Evolutionary conservation across 2,113 vertebrate genomes (phyloP), one percentile per base, ranked within the genome.

Genomic region (Melanerpes formicivorus): DNA sequence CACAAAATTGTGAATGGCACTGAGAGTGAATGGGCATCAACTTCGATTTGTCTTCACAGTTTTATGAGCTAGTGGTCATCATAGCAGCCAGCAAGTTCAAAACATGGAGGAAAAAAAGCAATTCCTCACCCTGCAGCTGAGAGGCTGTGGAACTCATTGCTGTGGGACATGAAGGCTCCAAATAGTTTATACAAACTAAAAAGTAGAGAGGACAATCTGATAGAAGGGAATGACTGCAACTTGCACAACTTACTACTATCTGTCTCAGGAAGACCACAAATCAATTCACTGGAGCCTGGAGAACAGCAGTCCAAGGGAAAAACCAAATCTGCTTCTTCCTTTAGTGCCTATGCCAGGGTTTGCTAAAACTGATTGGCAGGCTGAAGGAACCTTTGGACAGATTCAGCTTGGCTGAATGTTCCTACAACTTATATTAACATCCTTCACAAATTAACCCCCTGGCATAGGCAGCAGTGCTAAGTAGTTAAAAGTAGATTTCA

Each of bases 161-260:
- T 23, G 46, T 5, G 27, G 21, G 16, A 4, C 1, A 3, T 0
- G 0, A 83, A 46, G 2, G 1, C 14, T 42, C 25, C 0, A 1
- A 73, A 8, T 52, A 67, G 12, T 59, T 72, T 37, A 37, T 29
- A 37, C 11, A 1, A 21, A 8, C 32, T 56, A 34, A 80, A 73
- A 66, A 70, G n/a, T 10, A 2, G 25, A 78, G 25, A 34, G 29
- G 26, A 89, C 23, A 73, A 82, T 12, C 6, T 44, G 46, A 44
- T 55, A 15, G 21, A 42, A 67, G 7, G 10, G 15, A 90, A 81
- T 14, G 30, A 27, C 12, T 22, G 8, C 50, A 79, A 2, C 11
- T 54, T 80, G 27, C 76, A 59, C 76, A 10, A 79, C 21, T 69
- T 73, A 54, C 17, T 64, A 12, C 18, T 64, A 7, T 32, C 22